phyloP scores from a whole-genome alignment of 1,140 invertebrate species.

The Drosophila aff. region DNA sequence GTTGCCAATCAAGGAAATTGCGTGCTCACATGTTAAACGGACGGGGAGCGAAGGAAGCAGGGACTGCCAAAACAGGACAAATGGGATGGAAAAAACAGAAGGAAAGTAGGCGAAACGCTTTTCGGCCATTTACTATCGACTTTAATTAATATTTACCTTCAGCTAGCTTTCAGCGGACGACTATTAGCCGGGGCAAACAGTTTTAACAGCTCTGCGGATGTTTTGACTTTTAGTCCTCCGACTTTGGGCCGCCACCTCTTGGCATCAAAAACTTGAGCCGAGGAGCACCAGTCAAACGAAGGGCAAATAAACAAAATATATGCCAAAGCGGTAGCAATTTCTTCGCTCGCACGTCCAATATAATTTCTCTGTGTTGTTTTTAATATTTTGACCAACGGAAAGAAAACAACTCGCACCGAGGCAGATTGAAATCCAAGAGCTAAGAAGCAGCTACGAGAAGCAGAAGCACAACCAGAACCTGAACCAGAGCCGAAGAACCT shows the following conservation, averaged over 20 bases:
- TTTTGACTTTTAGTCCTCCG: conserved; percentile 62
- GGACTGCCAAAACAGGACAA: conserved; percentile 21
- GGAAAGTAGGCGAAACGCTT: conserved; percentile 54
- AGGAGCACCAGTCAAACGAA: conserved; percentile 62
- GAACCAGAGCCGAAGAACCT: conserved; percentile 58
- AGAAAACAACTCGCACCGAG: conserved; percentile 36
- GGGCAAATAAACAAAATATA: conserved; percentile 80
- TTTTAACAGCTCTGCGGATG: conserved; percentile 74
- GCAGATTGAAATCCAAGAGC: conserved; percentile 50
- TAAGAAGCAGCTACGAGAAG: conserved; percentile 36
- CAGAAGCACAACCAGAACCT: conserved; percentile 51
- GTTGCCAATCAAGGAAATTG: conserved; percentile 79
- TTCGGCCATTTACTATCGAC: conserved; percentile 79
- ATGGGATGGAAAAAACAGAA: conserved; percentile 49
- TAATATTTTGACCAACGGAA: conserved; percentile 63
- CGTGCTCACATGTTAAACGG: conserved; percentile 78
- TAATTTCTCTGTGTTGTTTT: conserved; percentile 61
- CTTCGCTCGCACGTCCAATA: conserved; percentile 37
- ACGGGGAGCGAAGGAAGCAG: conserved; percentile 7
- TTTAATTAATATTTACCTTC: conserved; percentile 78
- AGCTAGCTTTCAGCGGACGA: conserved; percentile 50
- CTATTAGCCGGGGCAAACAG: conserved; percentile 79
- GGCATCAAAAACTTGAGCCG: conserved; percentile 56
- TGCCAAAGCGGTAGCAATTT: conserved; percentile 55
- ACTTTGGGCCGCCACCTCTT: conserved; percentile 1